phyloP scores from a whole-genome alignment of 1,140 invertebrate genomes.

The Pteromalus puparum region DNA sequence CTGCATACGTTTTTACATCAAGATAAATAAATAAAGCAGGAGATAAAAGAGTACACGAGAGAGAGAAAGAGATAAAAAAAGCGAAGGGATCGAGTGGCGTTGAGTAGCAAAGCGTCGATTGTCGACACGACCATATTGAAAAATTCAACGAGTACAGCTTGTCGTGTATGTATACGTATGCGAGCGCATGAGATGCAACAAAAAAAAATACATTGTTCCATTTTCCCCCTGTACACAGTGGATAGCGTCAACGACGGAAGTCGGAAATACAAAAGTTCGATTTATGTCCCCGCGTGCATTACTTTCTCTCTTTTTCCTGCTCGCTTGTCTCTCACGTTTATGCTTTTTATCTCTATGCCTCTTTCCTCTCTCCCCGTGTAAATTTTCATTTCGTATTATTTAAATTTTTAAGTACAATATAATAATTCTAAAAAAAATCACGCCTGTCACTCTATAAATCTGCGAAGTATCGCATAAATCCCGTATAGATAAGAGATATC shows the following conservation, averaged over 20 bases:
- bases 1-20: not conserved
- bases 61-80: not conserved
- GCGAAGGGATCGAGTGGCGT: not conserved
- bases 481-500: conserved; percentile 28
- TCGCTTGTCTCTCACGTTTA: conserved; percentile 54
- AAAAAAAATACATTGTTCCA: conserved; percentile 23
- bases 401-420: conserved; percentile 1
- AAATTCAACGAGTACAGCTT: conserved; percentile 26
- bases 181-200: not conserved
- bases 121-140: conserved; percentile 31
- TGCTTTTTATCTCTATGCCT: conserved; percentile 2
- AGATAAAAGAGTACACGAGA: not conserved
- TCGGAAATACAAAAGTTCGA: conserved; percentile 74
- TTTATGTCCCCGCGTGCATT: conserved; percentile 66
- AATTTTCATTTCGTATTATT: not conserved
- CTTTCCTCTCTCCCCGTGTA: not conserved
- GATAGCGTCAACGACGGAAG: conserved; percentile 68
- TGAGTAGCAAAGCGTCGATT: conserved; percentile 36
- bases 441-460: not conserved
- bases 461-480: not conserved
- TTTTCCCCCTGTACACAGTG: conserved; percentile 19
- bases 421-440: not conserved
- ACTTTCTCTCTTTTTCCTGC: conserved; percentile 55
- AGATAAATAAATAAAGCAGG: not conserved
- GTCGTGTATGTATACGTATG: not conserved